Percentiles rank a stretch among this genome's conserved stretches.
Conservation (phyloP, 1,140 invertebrate genomes). For the Gonatopus flavifemur region DNA sequence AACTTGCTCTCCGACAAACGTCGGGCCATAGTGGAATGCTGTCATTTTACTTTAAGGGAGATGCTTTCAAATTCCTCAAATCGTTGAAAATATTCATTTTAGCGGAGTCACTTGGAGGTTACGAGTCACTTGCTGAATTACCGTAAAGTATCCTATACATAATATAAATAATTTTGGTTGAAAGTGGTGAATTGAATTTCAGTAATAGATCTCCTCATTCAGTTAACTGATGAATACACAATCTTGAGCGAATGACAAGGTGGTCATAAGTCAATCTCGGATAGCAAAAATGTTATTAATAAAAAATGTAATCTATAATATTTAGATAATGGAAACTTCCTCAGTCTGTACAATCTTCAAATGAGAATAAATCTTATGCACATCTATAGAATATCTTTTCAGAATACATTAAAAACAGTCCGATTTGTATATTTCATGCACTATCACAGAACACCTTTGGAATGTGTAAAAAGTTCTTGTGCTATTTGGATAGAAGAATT, state of each 20-base stretch:
- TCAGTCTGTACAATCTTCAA: no score
- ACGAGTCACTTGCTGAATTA: conserved; percentile 86
- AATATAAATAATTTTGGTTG: conserved; percentile 11
- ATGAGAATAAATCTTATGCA: no score
- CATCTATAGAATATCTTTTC: no score
- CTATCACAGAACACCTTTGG: no score
- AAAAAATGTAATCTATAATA: no score
- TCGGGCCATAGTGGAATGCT: conserved; percentile 92
- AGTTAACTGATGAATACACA: neutral
- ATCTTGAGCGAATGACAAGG: conserved; percentile 1
- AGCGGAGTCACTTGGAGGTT: conserved; percentile 96
- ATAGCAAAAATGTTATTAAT: no score
- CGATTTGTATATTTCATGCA: no score
- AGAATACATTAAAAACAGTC: no score
- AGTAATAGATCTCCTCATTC: neutral
- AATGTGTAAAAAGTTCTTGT: no score
- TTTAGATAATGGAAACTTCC: no score
- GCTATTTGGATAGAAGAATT: no score
- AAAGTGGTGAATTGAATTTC: neutral
- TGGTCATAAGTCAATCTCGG: no score
- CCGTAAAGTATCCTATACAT: conserved; percentile 83
- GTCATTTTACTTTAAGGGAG: conserved; percentile 84
- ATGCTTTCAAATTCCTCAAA: conserved; percentile 78
- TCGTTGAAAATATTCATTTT: conserved; percentile 81
- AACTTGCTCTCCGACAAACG: conserved; percentile 80